A percentile compares a stretch with the other conserved stretches of the same genome.
phyloP scores from a whole-genome alignment of 2,113 vertebrate genomes.

The Balaenoptera acutorostrata region DNA sequence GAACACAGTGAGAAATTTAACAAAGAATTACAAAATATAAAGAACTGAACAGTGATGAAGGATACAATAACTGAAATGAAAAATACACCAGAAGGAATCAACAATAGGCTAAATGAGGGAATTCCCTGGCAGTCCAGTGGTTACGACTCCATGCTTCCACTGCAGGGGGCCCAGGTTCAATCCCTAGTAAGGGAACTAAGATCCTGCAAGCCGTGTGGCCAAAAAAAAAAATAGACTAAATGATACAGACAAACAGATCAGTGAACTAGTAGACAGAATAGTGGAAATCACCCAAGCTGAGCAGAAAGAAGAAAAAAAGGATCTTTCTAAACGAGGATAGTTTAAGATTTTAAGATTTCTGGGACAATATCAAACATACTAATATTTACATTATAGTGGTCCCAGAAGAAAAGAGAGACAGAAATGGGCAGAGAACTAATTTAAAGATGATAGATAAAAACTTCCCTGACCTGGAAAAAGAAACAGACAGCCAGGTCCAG shows the following conservation, averaged over 20 bases:
- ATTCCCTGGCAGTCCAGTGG: background rate
- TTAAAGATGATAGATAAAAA: background rate
- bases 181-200: background rate
- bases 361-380: background rate
- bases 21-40: background rate
- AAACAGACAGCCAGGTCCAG: background rate
- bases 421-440: background rate
- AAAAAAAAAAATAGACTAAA: background rate
- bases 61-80: background rate
- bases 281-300: background rate
- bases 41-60: background rate
- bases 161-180: background rate
- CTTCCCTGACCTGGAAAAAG: background rate
- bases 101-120: background rate
- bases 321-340: background rate
- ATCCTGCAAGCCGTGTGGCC: background rate
- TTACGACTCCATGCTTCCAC: background rate
- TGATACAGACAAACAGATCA: background rate
- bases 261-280: background rate
- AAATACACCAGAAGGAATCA: background rate
- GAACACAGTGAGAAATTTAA: background rate
- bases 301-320: background rate
- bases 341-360: background rate
- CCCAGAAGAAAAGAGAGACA: background rate
- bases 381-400: background rate